Base-by-base conservation (phyloP, 2,113 vertebrate species). In the Gavia stellata region DNA sequence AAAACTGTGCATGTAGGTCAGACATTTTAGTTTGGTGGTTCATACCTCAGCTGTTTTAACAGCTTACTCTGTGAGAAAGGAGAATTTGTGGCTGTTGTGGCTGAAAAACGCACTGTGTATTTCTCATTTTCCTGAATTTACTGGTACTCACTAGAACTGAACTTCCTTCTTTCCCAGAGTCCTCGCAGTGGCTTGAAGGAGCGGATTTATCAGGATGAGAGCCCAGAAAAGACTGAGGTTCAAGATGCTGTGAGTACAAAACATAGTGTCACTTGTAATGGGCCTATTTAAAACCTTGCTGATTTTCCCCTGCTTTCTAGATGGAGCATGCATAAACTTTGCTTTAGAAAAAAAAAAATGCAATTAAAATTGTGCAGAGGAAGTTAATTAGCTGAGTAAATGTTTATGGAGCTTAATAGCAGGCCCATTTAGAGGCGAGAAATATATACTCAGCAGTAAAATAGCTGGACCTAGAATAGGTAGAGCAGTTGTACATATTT, bases 221-320 rank as follows among this genome's bases (percentile, higher is more conserved):
- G 97, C 95, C 97, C 96, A 67, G 98, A 98, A 74, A 98, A 98
- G 90, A 86, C 72, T 92, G 98, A 98, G 93, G 34, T 95, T 84
- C 98, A 97, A 67, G 98, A 98, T 55, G 95, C 71, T 75, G 98
- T 98, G 94, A 98, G 98, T 98, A 87, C 77, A 90, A 82, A 81
- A 9, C 67, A 24, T 7, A 3, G 56, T 68, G 31, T 72, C 42
- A 7, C 72, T 79, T 72, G 26, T 40, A 91, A 52, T 14, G 38
- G 33, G 7, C 53, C 74, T 13, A 29, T 94, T 94, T 90, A 67
- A 94, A 88, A 55, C 50, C 66, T 88, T 44, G 33, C 42, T 77
- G 52, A 2, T 81, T 89, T 40, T 36, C 62, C 20, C 38, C 28
- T 1, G 1, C 40, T 88, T 80, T 50, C 13, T 66, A 62, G 78